Conservation (phyloP, 2,888 invertebrate species). For the Drosophila mettleri region DNA sequence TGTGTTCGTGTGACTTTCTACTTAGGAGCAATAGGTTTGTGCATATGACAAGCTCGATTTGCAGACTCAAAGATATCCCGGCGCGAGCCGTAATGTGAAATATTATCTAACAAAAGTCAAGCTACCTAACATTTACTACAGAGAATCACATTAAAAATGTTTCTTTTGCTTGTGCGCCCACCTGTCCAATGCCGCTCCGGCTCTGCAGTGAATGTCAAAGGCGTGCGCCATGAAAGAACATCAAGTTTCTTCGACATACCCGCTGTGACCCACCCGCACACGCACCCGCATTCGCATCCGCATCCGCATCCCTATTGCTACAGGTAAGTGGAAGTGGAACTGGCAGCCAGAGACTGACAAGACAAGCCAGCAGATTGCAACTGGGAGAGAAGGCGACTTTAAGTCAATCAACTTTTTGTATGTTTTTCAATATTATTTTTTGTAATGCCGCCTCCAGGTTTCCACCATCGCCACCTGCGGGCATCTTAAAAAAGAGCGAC, state of each 20-base stretch:
- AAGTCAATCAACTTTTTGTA: constrained; percentile 66
- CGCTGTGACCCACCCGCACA: constrained; percentile 85
- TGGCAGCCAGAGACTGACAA: constrained; percentile 45
- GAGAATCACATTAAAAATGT: constrained; percentile 53
- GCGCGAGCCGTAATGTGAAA: constrained; percentile 79
- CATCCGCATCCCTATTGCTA: constrained; percentile 82
- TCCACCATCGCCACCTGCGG: constrained; percentile 83
- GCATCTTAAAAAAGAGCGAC: constrained; percentile 84
- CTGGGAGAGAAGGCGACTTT: constrained; percentile 49
- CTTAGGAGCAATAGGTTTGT: constrained; percentile 42
- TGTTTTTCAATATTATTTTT: constrained; percentile 53
- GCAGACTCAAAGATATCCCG: constrained; percentile 76
- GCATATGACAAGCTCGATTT: constrained; percentile 76
- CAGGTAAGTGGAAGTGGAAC: constrained; percentile 74
- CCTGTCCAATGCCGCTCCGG: constrained; percentile 34
- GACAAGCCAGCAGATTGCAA: constrained; percentile 37
- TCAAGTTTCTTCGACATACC: constrained; percentile 85
- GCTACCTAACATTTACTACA: constrained; percentile 32
- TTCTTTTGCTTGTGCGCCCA: constrained; percentile 30
- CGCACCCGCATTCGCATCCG: constrained; percentile 59
- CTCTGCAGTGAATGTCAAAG: constrained; percentile 84
- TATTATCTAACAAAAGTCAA: constrained; percentile 79
- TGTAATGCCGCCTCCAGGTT: constrained; percentile 70
- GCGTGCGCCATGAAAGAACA: constrained; percentile 85
- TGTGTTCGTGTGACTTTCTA: constrained; percentile 14